Evolutionary conservation across 2,113 vertebrate genomes (phyloP).

Genomic region (Shinisaurus crocodilurus): DNA sequence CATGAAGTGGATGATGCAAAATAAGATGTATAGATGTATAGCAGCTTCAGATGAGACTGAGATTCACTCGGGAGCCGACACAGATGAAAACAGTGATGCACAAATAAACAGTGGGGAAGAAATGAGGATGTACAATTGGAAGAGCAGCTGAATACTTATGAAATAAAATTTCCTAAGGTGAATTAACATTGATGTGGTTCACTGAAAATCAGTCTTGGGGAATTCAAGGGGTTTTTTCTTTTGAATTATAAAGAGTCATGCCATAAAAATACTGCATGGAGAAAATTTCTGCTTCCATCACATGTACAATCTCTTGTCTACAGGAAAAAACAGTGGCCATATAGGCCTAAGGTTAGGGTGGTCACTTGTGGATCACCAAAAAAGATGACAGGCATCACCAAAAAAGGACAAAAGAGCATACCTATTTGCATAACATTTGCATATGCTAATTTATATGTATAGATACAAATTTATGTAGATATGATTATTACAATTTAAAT

Average conservation of each 20-base stretch:
- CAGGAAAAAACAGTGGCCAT: not conserved
- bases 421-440: no score
- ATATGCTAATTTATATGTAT: no score
- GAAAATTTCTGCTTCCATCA: not conserved
- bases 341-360: not conserved
- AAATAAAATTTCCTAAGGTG: not conserved
- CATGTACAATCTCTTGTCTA: not conserved
- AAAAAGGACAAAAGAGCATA: no score
- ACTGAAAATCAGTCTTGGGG: not conserved
- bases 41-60: slow-evolving; percentile 3
- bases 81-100: slow-evolving; percentile 15
- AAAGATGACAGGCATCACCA: no score
- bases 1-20: not conserved
- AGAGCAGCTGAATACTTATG: not conserved
- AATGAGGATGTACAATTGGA: not conserved
- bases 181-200: not conserved
- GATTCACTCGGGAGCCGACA: slow-evolving; percentile 17
- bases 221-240: not conserved
- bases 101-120: not conserved
- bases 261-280: not conserved
- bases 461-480: no score
- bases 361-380: no score
- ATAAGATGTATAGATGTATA: not conserved
- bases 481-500: no score
- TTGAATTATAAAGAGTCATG: not conserved